Evolutionary conservation across 2,797 vertebrate species (phyloP).

Genomic region (Liparis tanakae): DNA sequence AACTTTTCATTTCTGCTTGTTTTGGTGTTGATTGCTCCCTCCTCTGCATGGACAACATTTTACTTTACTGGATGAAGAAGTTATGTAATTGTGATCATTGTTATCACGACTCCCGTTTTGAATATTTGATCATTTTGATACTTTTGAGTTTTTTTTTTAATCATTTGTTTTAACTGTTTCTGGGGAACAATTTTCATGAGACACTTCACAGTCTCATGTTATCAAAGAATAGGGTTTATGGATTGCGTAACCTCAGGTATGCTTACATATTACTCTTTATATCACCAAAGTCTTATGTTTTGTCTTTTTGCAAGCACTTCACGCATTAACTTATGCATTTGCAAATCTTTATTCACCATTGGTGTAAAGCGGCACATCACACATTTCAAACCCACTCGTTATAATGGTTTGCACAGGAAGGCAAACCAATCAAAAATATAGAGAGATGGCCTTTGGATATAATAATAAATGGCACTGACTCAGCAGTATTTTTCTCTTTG

Average conservation of each 20-base stretch:
- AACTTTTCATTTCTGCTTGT: slow-evolving; percentile 73
- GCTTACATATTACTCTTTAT: slow-evolving; percentile 15
- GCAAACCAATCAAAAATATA: neutral
- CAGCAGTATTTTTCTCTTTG: slow-evolving; percentile 9
- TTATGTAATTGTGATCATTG: slow-evolving; percentile 58
- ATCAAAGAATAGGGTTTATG: slow-evolving; percentile 2
- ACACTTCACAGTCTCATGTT: neutral
- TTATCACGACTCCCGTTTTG: slow-evolving; percentile 43
- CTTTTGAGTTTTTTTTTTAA: slow-evolving; percentile 12
- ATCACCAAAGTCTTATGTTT: slow-evolving; percentile 37
- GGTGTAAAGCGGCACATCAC: neutral
- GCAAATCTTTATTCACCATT: neutral
- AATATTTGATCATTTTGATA: slow-evolving; percentile 10
- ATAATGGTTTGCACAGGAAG: neutral
- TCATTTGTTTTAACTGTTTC: slow-evolving; percentile 4
- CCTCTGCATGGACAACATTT: slow-evolving; percentile 83
- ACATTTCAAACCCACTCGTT: neutral
- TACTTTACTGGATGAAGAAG: slow-evolving; percentile 78
- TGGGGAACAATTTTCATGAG: neutral
- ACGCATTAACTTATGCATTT: slow-evolving; percentile 12
- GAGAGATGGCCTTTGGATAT: neutral
- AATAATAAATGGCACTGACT: neutral
- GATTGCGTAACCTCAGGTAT: slow-evolving; percentile 4
- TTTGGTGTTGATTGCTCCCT: slow-evolving; percentile 60
- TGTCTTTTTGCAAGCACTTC: neutral